These are phyloP conservation scores for Crossocerus cetratus DNA, from an alignment of 2,888 invertebrate genomes.

Conservation along the genomic window DNA sequence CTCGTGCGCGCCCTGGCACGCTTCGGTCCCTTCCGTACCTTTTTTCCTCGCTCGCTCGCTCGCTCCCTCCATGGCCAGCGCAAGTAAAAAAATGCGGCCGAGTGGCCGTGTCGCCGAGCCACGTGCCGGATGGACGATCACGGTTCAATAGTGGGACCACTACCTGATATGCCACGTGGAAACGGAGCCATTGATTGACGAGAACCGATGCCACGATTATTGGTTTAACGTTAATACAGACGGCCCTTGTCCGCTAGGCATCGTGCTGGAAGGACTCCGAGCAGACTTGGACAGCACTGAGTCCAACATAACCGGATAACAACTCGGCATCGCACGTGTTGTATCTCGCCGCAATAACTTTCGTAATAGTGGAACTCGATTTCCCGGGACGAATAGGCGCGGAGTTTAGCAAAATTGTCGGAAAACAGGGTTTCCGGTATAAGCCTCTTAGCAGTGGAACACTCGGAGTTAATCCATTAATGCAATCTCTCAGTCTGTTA, in stretches of 20 bases:
- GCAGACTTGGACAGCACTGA: too few species aligned
- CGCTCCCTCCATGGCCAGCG: conserved; percentile 39
- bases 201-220: not conserved
- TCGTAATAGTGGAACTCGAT: too few species aligned
- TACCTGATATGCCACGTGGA: conserved; percentile 11
- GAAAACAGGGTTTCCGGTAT: too few species aligned
- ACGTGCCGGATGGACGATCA: conserved; percentile 42
- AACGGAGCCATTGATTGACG: conserved; percentile 1
- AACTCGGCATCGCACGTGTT: too few species aligned
- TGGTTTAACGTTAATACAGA: not conserved
- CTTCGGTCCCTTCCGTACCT: conserved; percentile 30
- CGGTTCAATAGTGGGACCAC: conserved; percentile 31
- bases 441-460: too few species aligned
- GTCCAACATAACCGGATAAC: too few species aligned
- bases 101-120: conserved; percentile 45
- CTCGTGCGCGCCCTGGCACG: conserved; percentile 11
- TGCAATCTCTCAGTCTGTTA: too few species aligned
- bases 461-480: too few species aligned
- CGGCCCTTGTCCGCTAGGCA: not conserved
- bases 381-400: too few species aligned
- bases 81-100: conserved; percentile 41
- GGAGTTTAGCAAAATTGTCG: too few species aligned
- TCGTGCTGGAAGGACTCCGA: too few species aligned
- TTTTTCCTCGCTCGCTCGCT: conserved; percentile 23
- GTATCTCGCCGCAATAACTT: too few species aligned